These are phyloP conservation scores for Chelonus insularis DNA, from an alignment of 1,140 invertebrate genomes.

Conservation along the genomic window DNA sequence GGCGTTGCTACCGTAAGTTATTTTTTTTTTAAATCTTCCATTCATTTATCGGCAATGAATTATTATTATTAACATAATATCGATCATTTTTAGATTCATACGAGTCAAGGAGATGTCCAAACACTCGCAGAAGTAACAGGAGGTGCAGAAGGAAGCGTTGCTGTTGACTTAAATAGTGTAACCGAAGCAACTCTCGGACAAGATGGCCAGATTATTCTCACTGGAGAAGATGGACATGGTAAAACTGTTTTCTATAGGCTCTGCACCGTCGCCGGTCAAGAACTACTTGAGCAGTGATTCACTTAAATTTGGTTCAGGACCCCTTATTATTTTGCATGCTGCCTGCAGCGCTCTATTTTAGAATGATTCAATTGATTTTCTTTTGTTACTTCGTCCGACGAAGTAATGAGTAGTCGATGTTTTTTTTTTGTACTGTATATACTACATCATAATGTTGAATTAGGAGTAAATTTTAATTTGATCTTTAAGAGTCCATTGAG, in stretches of 20 bases:
- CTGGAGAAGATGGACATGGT: constrained; percentile 92
- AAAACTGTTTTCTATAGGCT: constrained; percentile 63
- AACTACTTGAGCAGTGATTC: constrained; percentile 58
- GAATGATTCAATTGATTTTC: constrained; percentile 34
- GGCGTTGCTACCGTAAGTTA: constrained; percentile 81
- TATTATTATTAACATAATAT: no score
- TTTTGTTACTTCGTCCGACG: constrained; percentile 36
- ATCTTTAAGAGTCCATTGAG: constrained; percentile 49
- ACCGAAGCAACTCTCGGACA: constrained; percentile 85
- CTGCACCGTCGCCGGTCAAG: constrained; percentile 61
- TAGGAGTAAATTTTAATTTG: constrained; percentile 38
- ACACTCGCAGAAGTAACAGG: constrained; percentile 73
- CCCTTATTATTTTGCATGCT: constrained; percentile 53
- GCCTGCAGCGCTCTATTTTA: constrained; percentile 51
- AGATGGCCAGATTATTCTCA: constrained; percentile 93
- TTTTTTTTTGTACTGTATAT: constrained; percentile 33
- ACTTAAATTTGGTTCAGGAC: constrained; percentile 21
- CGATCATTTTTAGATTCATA: constrained; percentile 75
- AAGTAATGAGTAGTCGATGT: constrained; percentile 47
- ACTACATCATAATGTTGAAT: constrained; percentile 33
- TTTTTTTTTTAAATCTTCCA: neutral
- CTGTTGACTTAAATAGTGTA: constrained; percentile 85
- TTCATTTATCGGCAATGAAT: neutral
- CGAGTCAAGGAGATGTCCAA: constrained; percentile 76
- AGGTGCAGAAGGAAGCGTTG: constrained; percentile 69